Evolutionary conservation across 2,797 vertebrate genomes (phyloP), one percentile per base, ranked within the genome.

Genomic region (Acanthurus tractus): DNA sequence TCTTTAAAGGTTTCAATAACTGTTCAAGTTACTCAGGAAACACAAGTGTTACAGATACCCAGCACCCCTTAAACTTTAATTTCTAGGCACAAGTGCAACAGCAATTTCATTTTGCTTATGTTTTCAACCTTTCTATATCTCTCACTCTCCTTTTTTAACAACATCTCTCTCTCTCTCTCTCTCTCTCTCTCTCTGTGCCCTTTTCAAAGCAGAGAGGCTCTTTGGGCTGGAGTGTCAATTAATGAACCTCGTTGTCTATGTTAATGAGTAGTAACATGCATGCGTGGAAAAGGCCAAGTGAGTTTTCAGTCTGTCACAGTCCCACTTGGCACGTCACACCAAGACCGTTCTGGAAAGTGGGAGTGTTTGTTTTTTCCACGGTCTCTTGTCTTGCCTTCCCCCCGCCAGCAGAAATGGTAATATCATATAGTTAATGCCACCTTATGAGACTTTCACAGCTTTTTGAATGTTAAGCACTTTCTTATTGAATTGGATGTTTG

Each of bases 401-500:
- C 62, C 59, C 29, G 22, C 59, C 82, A 70, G 79, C 70, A 65
- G 79, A 80, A 84, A 83, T 63, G 82, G 68, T 78, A 84, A 90
- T 77, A 90, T 87, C 79, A 70, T 89, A 88, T 67, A 77, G 81
- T 86, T 87, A 69, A 86, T 85, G 70, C 81, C 78, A 77, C 87
- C 89, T 93, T 85, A 93, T 92, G 85, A 93, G 89, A 88, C 83
- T 88, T 88, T 78, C 82, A 77, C 73, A 79, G 83, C 80, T 81
- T 91, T 91, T 86, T 87, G 88, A 94, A 93, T 93, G 91, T 93
- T 93, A 91, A 94, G 89, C 86, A 89, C 90, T 90, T 83, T 84
- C 88, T 93, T 92, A 94, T 94, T 93, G 91, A 94, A 94, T 94
- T 92, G 89, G 93, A 94, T 94, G 91, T 94, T 94, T 94, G 91